Evolutionary conservation across 2,113 vertebrate species (phyloP), one percentile per base, ranked within the genome.

Genomic region (Sardina pilchardus): DNA sequence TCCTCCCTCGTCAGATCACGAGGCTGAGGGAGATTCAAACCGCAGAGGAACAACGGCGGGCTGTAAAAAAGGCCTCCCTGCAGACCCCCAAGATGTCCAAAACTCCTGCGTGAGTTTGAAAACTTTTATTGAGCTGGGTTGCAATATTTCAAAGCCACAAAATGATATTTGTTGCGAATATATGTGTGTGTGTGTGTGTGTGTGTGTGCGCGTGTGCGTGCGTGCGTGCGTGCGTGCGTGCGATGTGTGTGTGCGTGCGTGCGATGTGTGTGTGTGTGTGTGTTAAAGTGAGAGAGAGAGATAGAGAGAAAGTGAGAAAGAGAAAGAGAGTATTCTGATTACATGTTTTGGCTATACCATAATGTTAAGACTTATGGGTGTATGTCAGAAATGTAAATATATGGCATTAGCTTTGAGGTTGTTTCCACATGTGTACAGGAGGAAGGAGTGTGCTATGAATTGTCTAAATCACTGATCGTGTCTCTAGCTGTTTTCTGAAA

Each of bases 1-100:
- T 97, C 84, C 91, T 95, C 81, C 96, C 96, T 26, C 96, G 93
- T 3, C 96, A 97, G 92, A 83, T 94, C n/a, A 85, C 91, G 83
- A 92, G 87, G 88, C 92, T 97, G 84, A 47, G 94, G 4, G 94
- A 96, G 42, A 91, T 94, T 44, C 91, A 96, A 84, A 71, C 87
- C 56, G 90, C 86, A 88, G 96, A 97, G 91, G 95, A 80, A 82
- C 88, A 85, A 71, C 59, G 30, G 63, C 30, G 26, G 4, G 10
- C n/a, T 86, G 89, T 6, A n/a, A n/a, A n/a, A n/a, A n/a, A n/a
- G n/a, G n/a, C 53, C 6, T 21, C 21, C 2, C 8, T 47, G 7
- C 19, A 16, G n/a, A n/a, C n/a, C n/a, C n/a, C n/a, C 47, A 82
- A 6, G 6, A 43, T 12, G 39, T 10, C 83, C 3, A 50, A 45